These are phyloP conservation scores for Apis dorsata DNA, from an alignment of 1,140 invertebrate genomes.

Conservation along the genomic window DNA sequence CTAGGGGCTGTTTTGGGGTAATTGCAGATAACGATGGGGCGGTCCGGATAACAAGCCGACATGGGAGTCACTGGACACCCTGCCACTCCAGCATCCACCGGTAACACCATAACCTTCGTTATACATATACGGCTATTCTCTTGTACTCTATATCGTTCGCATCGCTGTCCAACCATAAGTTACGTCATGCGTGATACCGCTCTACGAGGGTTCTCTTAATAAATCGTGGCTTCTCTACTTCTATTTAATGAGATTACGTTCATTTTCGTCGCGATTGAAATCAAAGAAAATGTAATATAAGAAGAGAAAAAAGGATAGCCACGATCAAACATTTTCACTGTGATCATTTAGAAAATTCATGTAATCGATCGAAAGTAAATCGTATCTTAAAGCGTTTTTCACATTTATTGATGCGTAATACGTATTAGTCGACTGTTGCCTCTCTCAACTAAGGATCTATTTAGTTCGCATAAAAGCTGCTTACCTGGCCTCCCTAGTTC, in stretches of 20 bases:
- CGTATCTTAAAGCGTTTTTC: slow-evolving; percentile 16
- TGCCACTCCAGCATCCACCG: slow-evolving; percentile 65
- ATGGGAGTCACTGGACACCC: slow-evolving; percentile 79
- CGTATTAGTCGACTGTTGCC: not conserved
- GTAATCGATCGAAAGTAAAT: too few species aligned
- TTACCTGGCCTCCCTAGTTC: slow-evolving; percentile 41
- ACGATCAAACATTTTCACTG: too few species aligned
- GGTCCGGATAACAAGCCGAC: slow-evolving; percentile 79
- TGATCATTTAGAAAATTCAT: too few species aligned
- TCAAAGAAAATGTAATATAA: not conserved
- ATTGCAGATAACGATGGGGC: slow-evolving; percentile 80
- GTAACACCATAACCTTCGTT: slow-evolving; percentile 72
- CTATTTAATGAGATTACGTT: not conserved
- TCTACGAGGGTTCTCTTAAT: slow-evolving; percentile 49
- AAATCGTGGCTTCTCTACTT: slow-evolving; percentile 21
- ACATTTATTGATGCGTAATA: slow-evolving; percentile 26
- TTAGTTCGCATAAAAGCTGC: slow-evolving; percentile 23
- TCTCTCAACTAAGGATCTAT: slow-evolving; percentile 17
- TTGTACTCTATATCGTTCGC: slow-evolving; percentile 50
- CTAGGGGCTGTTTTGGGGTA: slow-evolving; percentile 80
- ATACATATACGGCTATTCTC: slow-evolving; percentile 58
- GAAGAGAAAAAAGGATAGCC: too few species aligned
- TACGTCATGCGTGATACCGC: slow-evolving; percentile 60
- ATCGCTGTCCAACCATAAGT: slow-evolving; percentile 62
- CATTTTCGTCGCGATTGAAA: not conserved